phyloP scores from a whole-genome alignment of 2,113 vertebrate genomes.

The Sisor rabdophorus region DNA sequence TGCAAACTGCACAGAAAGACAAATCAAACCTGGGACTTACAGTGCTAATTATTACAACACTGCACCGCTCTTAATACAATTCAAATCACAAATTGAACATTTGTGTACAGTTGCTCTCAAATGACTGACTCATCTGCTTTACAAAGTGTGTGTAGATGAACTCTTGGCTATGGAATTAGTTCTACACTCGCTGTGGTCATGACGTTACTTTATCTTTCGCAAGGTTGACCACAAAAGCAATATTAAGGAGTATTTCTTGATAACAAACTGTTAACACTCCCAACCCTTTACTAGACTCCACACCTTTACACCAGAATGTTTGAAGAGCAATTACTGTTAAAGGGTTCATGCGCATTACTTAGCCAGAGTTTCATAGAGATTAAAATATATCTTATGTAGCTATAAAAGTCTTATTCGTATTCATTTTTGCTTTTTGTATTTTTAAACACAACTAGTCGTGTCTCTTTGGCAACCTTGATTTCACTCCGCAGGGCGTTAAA shows the following conservation, averaged over 20 bases:
- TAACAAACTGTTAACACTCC: neutral
- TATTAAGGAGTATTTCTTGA: neutral
- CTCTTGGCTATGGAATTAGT: slow-evolving; percentile 6
- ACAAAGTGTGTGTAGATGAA: slow-evolving; percentile 8
- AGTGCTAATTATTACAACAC: too few relatives aligned
- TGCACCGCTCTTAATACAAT: too few relatives aligned
- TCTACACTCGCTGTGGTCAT: neutral
- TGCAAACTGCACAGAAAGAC: too few relatives aligned
- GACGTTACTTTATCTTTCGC: neutral
- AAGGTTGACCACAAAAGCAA: neutral
- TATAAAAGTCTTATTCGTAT: too few relatives aligned
- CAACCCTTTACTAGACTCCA: neutral
- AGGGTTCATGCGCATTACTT: neutral
- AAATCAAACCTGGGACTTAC: too few relatives aligned
- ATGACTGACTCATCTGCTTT: neutral
- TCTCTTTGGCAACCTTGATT: neutral
- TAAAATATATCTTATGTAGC: neutral
- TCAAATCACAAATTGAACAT: too few relatives aligned
- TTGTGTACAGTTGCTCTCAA: neutral
- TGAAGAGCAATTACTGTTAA: neutral
- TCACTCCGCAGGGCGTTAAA: neutral
- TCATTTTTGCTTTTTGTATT: neutral
- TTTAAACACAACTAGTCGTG: neutral
- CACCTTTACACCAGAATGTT: too few relatives aligned
- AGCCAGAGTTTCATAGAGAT: neutral